Evolutionary conservation across 2,113 vertebrate genomes (phyloP).

Genomic region (Carettochelys insculpta): DNA sequence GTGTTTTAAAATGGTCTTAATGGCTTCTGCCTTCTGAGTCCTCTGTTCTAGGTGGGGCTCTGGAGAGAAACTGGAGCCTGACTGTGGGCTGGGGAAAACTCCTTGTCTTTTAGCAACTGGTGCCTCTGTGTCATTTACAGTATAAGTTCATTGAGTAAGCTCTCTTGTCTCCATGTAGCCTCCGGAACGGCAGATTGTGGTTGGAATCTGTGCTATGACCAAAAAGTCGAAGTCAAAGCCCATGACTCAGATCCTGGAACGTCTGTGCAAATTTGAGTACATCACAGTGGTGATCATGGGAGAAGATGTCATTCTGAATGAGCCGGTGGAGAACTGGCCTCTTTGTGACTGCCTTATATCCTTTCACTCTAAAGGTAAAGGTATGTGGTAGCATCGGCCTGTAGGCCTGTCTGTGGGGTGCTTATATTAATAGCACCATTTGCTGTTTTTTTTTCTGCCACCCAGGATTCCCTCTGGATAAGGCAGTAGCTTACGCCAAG

Average conservation of each 20-base stretch:
- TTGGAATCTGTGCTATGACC: slow-evolving; percentile 99
- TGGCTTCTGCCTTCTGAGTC: not conserved
- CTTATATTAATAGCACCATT: not conserved
- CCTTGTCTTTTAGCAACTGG: not conserved
- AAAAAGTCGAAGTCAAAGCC: slow-evolving; percentile 99
- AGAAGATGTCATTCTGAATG: slow-evolving; percentile 95
- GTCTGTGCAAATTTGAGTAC: slow-evolving; percentile 96
- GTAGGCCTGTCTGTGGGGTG: not conserved
- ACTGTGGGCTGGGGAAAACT: not conserved
- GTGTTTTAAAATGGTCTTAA: not conserved
- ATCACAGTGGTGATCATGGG: slow-evolving; percentile 98
- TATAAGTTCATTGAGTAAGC: not conserved
- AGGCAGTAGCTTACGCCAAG: slow-evolving; percentile 95
- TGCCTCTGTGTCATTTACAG: not conserved
- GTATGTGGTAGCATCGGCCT: not conserved
- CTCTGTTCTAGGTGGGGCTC: not conserved
- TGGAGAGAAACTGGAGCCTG: not conserved
- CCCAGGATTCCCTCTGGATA: slow-evolving; percentile 97
- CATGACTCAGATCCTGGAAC: slow-evolving; percentile 98
- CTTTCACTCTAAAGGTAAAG: slow-evolving; percentile 96
- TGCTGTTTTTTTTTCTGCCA: not conserved
- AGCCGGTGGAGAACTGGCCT: slow-evolving; percentile 96
- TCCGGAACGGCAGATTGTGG: slow-evolving; percentile 92
- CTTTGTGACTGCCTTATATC: slow-evolving; percentile 97
- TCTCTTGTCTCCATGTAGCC: slow-evolving; percentile 71